These are phyloP conservation scores for Escarpia spicata DNA, from an alignment of 2,888 invertebrate genomes.

Conservation along the genomic window DNA sequence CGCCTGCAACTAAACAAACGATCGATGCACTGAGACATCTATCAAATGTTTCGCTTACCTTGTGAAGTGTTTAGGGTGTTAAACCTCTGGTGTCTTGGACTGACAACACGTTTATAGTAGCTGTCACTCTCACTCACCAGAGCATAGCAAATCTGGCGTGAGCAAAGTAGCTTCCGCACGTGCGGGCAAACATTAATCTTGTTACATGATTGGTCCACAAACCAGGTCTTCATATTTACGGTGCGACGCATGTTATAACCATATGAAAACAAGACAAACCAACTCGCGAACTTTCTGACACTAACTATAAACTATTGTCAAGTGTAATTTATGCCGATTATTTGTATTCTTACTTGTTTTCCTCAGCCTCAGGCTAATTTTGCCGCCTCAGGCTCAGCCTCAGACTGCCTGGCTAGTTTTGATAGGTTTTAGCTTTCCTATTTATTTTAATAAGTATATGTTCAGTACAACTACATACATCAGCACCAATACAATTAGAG, in stretches of 20 bases:
- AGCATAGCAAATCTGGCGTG: background rate
- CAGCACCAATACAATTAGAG: background rate
- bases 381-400: background rate
- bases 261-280: background rate
- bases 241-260: background rate
- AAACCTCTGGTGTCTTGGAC: background rate
- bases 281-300: background rate
- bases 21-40: constrained; percentile 1
- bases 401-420: background rate
- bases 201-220: constrained; percentile 4
- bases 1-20: background rate
- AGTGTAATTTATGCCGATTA: background rate
- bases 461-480: background rate
- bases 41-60: background rate
- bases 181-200: constrained; percentile 16
- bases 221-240: background rate
- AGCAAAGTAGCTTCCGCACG: constrained; percentile 16
- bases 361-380: background rate
- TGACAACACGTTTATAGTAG: background rate
- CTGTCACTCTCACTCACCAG: background rate
- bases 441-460: background rate
- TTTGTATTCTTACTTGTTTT: background rate
- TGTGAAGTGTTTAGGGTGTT: background rate
- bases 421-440: background rate
- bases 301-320: background rate